These are phyloP conservation scores for Ochropleura plecta DNA, from an alignment of 2,888 invertebrate species.

Conservation along the genomic window DNA sequence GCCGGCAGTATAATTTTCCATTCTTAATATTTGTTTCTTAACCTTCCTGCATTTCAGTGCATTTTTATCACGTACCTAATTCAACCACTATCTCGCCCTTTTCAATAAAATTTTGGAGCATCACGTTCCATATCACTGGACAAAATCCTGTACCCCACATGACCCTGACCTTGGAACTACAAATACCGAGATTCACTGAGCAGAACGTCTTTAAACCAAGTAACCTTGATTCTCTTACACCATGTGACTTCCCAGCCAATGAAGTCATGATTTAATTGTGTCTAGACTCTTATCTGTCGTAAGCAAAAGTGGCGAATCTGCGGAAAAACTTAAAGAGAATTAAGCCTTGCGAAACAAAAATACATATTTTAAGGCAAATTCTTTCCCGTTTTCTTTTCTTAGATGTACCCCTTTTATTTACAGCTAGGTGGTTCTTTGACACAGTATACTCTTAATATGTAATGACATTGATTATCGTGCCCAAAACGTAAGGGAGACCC, in stretches of 20 bases:
- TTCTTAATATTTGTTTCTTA: not conserved
- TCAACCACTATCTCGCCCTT: not conserved
- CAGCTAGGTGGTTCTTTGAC: not conserved
- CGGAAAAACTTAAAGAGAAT: not conserved
- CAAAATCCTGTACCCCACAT: conserved; percentile 15
- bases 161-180: conserved; percentile 46
- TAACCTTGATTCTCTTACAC: conserved; percentile 56
- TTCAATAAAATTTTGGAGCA: not conserved
- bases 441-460: conserved; percentile 1
- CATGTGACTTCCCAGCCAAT: conserved; percentile 50
- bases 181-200: conserved; percentile 54
- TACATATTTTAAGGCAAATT: too few species aligned
- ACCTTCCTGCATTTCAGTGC: not conserved
- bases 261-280: conserved; percentile 53
- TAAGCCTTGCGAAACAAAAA: not conserved
- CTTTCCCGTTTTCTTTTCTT: not conserved
- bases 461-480: conserved; percentile 16
- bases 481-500: conserved; percentile 18
- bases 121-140: conserved; percentile 19
- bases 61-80: not conserved
- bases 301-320: not conserved
- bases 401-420: not conserved
- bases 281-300: conserved; percentile 33
- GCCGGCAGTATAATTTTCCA: not conserved
- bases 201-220: conserved; percentile 49